phyloP scores from a whole-genome alignment of 2,797 vertebrate species.

The Thalassophryne amazonica region DNA sequence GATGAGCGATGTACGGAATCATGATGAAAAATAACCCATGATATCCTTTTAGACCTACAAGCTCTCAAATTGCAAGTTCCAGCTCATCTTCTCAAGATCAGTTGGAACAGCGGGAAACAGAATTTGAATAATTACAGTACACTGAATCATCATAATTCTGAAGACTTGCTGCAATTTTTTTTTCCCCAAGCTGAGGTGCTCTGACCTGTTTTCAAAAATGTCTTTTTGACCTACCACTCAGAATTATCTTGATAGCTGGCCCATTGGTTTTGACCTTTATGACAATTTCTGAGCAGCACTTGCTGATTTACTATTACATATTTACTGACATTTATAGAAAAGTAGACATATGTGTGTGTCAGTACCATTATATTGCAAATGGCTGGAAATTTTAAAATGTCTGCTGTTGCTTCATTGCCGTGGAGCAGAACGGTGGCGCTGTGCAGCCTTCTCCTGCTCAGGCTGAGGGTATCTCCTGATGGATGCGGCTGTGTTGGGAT shows the following conservation, averaged over 20 bases:
- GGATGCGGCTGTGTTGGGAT: conserved; percentile 31
- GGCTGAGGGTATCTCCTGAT: conserved; percentile 29
- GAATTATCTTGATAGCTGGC: conserved; percentile 5
- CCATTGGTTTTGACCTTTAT: conserved; percentile 9
- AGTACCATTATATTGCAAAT: conserved; percentile 5
- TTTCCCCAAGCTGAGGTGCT: background rate
- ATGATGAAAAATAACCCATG: conserved; percentile 35
- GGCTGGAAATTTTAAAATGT: conserved; percentile 3
- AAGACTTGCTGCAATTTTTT: conserved; percentile 31
- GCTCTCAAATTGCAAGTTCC: conserved; percentile 8
- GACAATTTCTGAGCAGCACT: conserved; percentile 3
- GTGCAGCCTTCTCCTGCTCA: conserved; percentile 26
- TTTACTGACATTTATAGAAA: conserved; percentile 22
- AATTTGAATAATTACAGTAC: conserved; percentile 33
- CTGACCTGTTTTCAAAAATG: too few species aligned
- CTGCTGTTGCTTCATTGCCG: conserved; percentile 7
- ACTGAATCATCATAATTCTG: conserved; percentile 33
- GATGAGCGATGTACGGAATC: too few species aligned
- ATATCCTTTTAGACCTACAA: conserved; percentile 40
- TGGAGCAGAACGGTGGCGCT: background rate
- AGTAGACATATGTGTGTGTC: background rate
- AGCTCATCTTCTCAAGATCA: background rate
- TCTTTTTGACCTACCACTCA: conserved; percentile 15
- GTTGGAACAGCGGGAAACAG: conserved; percentile 14
- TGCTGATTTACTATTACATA: background rate